Conservation (phyloP, 2,113 vertebrate genomes). For the Thryonomys swinderianus region DNA sequence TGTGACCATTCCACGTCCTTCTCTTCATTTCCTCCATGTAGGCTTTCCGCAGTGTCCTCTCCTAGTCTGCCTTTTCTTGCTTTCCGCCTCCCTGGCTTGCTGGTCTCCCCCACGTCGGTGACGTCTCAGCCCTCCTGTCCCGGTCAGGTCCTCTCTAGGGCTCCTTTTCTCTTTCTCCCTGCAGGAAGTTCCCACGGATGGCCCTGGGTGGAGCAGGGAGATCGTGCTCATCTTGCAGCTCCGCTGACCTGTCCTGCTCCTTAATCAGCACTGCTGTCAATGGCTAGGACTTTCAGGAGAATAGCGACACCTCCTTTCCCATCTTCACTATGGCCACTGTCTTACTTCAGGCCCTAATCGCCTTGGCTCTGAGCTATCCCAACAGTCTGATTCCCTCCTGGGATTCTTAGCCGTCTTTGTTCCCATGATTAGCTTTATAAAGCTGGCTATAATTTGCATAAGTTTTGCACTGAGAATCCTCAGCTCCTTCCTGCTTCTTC, state of each 20-base stretch:
- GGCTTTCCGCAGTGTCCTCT: neutral
- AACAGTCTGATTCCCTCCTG: neutral
- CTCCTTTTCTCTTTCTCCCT: neutral
- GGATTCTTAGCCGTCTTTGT: constrained; percentile 9
- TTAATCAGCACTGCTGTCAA: neutral
- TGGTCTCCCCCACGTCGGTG: neutral
- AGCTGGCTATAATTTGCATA: neutral
- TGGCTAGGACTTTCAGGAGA: neutral
- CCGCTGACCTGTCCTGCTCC: neutral
- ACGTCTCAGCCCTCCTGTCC: neutral
- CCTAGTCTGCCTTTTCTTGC: neutral
- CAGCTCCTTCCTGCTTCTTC: neutral
- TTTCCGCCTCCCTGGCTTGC: neutral
- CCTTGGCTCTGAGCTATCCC: neutral
- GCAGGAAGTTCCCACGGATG: neutral
- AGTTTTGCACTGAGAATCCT: neutral
- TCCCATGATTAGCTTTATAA: constrained; percentile 6
- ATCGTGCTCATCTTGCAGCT: neutral
- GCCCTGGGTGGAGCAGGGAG: neutral
- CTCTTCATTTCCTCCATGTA: neutral
- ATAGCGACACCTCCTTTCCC: neutral
- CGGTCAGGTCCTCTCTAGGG: neutral
- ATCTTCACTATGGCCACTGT: neutral
- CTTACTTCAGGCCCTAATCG: neutral
- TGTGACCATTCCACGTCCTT: neutral